These are phyloP conservation scores for Malurus splendens DNA, from an alignment of 2,797 vertebrate genomes.

Conservation along the genomic window DNA sequence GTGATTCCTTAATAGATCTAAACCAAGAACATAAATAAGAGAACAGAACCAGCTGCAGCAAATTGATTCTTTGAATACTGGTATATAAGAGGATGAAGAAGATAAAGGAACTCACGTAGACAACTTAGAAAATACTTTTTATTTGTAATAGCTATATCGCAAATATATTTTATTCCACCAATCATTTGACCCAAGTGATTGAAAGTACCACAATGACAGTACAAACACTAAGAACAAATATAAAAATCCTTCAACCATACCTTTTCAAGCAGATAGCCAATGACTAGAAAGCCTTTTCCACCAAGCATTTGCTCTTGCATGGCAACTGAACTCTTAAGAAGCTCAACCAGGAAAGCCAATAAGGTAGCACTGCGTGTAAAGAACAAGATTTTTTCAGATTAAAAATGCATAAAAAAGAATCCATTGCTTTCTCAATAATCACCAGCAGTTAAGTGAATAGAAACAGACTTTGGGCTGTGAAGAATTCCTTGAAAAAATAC, in stretches of 20 bases:
- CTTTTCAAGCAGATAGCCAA: constrained; percentile 86
- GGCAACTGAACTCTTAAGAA: constrained; percentile 85
- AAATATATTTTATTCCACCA: background rate
- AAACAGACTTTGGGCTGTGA: background rate
- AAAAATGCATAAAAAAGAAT: background rate
- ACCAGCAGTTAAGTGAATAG: background rate
- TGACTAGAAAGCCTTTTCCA: constrained; percentile 85
- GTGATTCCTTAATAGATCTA: background rate
- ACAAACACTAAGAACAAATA: background rate
- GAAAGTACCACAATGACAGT: background rate
- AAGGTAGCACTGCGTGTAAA: constrained; percentile 78
- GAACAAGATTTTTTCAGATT: constrained; percentile 35
- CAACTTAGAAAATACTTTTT: background rate
- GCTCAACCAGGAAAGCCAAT: constrained; percentile 83
- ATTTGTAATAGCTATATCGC: background rate
- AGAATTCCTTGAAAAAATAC: background rate
- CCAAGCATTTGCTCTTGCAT: constrained; percentile 90
- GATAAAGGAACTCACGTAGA: background rate
- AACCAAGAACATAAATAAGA: background rate
- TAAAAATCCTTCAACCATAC: constrained; percentile 34
- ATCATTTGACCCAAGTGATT: background rate
- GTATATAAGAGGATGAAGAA: background rate
- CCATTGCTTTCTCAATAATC: background rate
- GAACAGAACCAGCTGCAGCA: background rate
- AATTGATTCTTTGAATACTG: background rate